Base-by-base conservation (phyloP, 2,888 invertebrate genomes). In the Perizoma affinitatum region DNA sequence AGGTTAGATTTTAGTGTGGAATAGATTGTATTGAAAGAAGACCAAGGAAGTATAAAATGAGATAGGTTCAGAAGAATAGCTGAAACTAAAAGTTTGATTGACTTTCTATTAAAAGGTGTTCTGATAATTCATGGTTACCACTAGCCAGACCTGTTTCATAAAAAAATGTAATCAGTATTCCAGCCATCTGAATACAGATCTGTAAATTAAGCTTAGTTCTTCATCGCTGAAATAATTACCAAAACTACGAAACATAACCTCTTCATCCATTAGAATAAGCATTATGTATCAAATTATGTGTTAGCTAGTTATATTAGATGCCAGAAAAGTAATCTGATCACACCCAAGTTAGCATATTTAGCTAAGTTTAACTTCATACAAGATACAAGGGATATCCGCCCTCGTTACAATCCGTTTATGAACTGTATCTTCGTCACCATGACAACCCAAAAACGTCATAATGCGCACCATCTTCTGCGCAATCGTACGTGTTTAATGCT, bases 131-230 rank as follows among this genome's bases (percentile, higher is more conserved):
- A 66, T 66, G 57, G 45, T 83, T 86, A 85, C 84, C 86, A 65
- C 68, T 66, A 33, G 79, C 73, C 61, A 84, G 77, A 78, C 82
- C 84, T 85, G 80, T 70, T 55, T 57, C 66, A 61, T 63, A 53
- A 63, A 68, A 62, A 58, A 55, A 63, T 22, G 5, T 8, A 54
- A 62, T 38, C 38, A 38, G 38, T 38, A 38, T 6, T 38, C 38
- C 1, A 38, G 38, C 38, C 38, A 38, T 4, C 38, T 22, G 49
- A 49, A 58, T 38, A 10, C 36, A 22, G 22, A 45, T 58, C 43
- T 35, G 38, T 43, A 43, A 36, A 50, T 44, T 6, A 33, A n/a
- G 42, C n/a, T 47, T 38, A 38, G 38, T 7, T 7, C 38, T 6
- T 7, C 1, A 38, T 38, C 38, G 7, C 6, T 6, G 7, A 5